A percentile compares a stretch with the other conserved stretches of the same genome.
Evolutionary conservation across 1,140 invertebrate species (phyloP).

Genomic region (Nasonia vitripennis): DNA sequence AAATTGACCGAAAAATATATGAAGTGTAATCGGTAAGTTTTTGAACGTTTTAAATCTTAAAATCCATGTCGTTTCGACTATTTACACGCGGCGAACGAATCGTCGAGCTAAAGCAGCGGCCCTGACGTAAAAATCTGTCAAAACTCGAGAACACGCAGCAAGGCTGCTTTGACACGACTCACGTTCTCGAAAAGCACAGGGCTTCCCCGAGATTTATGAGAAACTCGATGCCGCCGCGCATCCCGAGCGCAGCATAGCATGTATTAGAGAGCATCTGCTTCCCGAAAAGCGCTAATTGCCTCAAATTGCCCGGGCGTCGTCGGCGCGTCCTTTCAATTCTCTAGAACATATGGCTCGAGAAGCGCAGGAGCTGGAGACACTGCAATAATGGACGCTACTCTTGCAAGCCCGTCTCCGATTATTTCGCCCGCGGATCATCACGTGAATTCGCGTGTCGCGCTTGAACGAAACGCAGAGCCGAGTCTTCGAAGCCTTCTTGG

Average conservation of each 20-base stretch:
- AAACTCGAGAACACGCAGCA: not conserved
- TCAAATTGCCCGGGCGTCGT: conserved; percentile 31
- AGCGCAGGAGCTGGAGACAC: not conserved
- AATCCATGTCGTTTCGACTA: too few species aligned
- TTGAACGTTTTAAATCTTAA: too few species aligned
- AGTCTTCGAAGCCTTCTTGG: too few species aligned
- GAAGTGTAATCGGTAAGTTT: too few species aligned
- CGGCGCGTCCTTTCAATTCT: conserved; percentile 6
- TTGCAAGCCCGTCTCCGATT: not conserved
- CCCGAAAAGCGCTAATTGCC: conserved; percentile 58
- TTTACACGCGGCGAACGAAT: too few species aligned
- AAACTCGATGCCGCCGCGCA: conserved; percentile 42
- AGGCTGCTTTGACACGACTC: not conserved
- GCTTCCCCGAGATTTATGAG: conserved; percentile 31
- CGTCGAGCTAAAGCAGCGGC: not conserved
- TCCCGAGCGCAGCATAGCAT: conserved; percentile 18
- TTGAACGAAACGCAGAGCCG: not conserved
- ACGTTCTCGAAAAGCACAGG: not conserved
- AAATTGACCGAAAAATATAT: too few species aligned
- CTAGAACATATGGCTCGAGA: conserved; percentile 24
- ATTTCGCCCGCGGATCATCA: conserved; percentile 3
- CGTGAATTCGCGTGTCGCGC: not conserved
- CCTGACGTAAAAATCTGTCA: not conserved
- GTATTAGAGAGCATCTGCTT: conserved; percentile 36
- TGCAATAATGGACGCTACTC: not conserved